Base-by-base conservation (phyloP, 2,113 vertebrate species). In the Vicugna pacos region DNA sequence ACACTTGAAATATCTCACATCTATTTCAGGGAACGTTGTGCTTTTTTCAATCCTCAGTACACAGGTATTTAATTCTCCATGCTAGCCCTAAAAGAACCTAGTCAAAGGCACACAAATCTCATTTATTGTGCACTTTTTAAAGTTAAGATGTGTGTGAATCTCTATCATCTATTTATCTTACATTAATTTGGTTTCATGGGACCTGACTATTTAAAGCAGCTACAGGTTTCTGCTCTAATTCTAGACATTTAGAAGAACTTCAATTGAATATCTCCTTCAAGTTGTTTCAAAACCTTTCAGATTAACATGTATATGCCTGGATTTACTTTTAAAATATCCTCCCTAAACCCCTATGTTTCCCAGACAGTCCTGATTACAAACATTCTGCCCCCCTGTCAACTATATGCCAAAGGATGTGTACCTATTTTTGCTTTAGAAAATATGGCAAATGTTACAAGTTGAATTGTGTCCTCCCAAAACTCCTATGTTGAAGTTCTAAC, bases 381-480 rank as follows among this genome's bases (percentile, higher is more conserved):
- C 3, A 35, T 89, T 96, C 81, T 93, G 46, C 3, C 38, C n/a
- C 5, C 17, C 50, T 48, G 42, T 90, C 60, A 77, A 56, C 42
- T 11, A 22, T 6, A 26, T 73, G 58, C 32, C 58, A 79, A 81
- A 91, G 20, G 5, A 16, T 20, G 3, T 28, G 6, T 76, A 50
- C 16, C 86, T 13, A 52, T 80, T 83, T 89, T 89, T 94, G 30
- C 67, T 96, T 75, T 89, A 75, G 77, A 89, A 94, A 94, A 85
- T 54, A 77, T 38, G 48, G 26, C 30, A 60, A 92, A 19, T 80
- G 3, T 48, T 92, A 46, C 73, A 28, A 32, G 19, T 89, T 89
- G 42, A 89, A 73, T 38, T 93, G 22, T 62, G 20, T 65, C 8
- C 20, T 32, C 13, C 22, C 26, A 19, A 96, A 79, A 69, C 82